Evolutionary conservation across 2,888 invertebrate species (phyloP), one percentile per base, ranked within the genome.

Genomic region (Pediacus dermestoides): DNA sequence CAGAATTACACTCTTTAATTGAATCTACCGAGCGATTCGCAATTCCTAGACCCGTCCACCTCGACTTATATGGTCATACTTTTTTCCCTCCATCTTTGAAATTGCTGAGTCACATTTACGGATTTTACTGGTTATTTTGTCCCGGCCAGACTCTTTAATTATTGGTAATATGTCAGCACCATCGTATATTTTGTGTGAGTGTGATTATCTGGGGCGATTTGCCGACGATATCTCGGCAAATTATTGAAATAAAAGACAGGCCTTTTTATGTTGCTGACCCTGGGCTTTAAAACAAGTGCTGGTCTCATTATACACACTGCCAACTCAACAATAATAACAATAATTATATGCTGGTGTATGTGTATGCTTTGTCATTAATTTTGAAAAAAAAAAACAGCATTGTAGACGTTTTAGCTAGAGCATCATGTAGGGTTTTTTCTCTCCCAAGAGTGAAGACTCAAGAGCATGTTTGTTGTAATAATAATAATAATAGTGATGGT

Each of bases 1-100:
- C n/a, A n/a, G n/a, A n/a, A n/a, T n/a, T n/a, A n/a, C n/a, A n/a
- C n/a, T n/a, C n/a, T n/a, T n/a, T n/a, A n/a, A n/a, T n/a, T n/a
- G n/a, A n/a, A n/a, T n/a, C n/a, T n/a, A n/a, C n/a, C n/a, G n/a
- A n/a, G n/a, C n/a, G n/a, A n/a, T n/a, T n/a, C n/a, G n/a, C n/a
- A n/a, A n/a, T n/a, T 30, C 34, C 26, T 16, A 33, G 26, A 38
- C 37, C 37, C 21, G 34, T 31, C 40, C 33, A 37, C 40, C 37
- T 37, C 18, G 40, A 39, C 39, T 36, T 46, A 46, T 46, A 46
- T 46, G 45, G 45, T 27, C 45, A 46, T 39, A 42, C 45, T 42
- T 46, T 42, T 39, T 46, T 36, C n/a, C n/a, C 34, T 16, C 16
- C 34, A 23, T n/a, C 23, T 23, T 33, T 23, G 21, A n/a, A n/a